These are phyloP conservation scores for Dendrocincla tyrannina DNA, from an alignment of 2,797 vertebrate species.

Conservation along the genomic window DNA sequence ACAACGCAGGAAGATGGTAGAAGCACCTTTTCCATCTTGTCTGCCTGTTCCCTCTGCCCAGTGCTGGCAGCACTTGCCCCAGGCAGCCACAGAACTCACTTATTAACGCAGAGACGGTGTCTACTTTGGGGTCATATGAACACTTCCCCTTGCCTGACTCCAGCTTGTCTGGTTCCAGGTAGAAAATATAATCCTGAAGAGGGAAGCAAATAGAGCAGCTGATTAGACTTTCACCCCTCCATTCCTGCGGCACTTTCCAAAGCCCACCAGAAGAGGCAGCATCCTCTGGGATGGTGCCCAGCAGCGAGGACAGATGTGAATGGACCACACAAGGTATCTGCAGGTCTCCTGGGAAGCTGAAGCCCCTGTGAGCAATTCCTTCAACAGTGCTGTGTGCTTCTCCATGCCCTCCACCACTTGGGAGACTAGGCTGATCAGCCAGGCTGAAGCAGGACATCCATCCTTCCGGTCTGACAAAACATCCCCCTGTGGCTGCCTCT, in stretches of 20 bases:
- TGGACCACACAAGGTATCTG: neutral
- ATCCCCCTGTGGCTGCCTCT: neutral
- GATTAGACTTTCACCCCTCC: neutral
- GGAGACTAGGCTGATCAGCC: neutral
- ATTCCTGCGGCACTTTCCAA: neutral
- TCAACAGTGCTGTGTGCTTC: neutral
- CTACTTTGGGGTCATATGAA: slow-evolving; percentile 97
- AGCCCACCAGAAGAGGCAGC: neutral
- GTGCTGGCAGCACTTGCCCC: accelerated
- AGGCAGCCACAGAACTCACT: slow-evolving; percentile 81
- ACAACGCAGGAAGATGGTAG: neutral
- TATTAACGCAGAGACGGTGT: slow-evolving; percentile 96
- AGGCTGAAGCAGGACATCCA: neutral
- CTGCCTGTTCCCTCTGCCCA: neutral
- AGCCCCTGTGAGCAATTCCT: neutral
- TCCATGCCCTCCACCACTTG: neutral
- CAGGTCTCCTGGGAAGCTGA: neutral
- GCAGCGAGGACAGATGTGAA: accelerated
- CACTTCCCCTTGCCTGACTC: slow-evolving; percentile 99
- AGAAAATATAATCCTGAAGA: slow-evolving; percentile 96
- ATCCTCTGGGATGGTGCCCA: neutral
- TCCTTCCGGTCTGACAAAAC: neutral
- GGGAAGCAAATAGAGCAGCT: neutral
- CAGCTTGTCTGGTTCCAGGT: slow-evolving; percentile 93
- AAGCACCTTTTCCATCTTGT: neutral